Evolutionary conservation across 2,113 vertebrate genomes (phyloP).

Genomic region (Cinclus cinclus): DNA sequence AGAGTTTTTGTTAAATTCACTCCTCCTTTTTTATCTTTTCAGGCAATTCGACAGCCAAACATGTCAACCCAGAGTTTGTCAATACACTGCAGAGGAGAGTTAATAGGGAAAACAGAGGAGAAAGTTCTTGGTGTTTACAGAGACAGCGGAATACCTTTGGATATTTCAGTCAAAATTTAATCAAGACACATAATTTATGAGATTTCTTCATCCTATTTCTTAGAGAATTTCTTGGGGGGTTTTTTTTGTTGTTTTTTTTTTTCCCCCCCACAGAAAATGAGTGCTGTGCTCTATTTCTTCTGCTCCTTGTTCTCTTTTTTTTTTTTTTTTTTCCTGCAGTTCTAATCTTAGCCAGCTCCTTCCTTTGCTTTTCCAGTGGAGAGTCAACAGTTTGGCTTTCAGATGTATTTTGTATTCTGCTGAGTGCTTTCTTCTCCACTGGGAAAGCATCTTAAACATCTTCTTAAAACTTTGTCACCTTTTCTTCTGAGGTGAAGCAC

Average conservation of each 20-base stretch:
- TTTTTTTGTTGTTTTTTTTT: background rate
- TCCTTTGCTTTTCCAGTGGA: background rate
- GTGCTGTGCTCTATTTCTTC: background rate
- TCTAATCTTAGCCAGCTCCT: background rate
- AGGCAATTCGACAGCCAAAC: background rate
- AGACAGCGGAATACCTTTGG: background rate
- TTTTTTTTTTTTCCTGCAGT: no score
- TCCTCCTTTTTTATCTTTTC: background rate
- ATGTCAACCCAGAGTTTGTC: background rate
- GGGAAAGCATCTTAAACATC: background rate
- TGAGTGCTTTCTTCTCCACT: background rate
- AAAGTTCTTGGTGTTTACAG: background rate
- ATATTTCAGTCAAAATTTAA: background rate
- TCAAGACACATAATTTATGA: background rate
- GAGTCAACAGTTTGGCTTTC: background rate
- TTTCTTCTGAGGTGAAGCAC: background rate
- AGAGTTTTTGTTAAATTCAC: background rate
- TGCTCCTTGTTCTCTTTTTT: background rate
- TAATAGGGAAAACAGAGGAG: background rate
- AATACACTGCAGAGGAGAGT: background rate
- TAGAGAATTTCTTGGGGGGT: background rate
- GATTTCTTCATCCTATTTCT: background rate
- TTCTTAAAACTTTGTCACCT: background rate
- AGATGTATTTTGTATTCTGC: background rate
- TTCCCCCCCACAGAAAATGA: background rate